Conservation (phyloP, 2,113 vertebrate genomes). For the Cynopterus brachyotis region DNA sequence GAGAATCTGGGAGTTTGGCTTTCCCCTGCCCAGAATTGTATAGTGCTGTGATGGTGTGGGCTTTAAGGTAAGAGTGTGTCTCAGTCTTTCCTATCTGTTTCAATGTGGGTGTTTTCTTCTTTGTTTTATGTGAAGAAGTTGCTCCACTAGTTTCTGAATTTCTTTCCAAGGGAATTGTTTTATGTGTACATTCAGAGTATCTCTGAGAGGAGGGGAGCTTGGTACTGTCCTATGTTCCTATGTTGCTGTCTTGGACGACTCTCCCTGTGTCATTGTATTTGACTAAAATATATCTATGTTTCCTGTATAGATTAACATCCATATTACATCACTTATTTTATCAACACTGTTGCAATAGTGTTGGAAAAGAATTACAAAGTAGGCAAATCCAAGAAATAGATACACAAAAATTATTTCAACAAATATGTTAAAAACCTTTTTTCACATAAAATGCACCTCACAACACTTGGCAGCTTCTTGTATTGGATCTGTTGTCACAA, state of each 20-base stretch:
- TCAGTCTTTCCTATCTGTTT: neutral
- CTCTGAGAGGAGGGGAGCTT: too few species aligned
- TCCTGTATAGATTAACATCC: neutral
- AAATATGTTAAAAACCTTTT: neutral
- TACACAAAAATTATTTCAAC: neutral
- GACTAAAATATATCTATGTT: neutral
- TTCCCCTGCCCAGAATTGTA: neutral
- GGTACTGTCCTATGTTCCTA: too few species aligned
- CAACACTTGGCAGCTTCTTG: neutral
- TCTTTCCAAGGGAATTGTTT: neutral
- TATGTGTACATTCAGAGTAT: neutral
- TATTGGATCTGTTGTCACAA: neutral
- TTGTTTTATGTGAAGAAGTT: neutral
- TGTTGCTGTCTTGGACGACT: neutral
- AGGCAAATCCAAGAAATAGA: neutral
- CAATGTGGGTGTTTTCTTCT: neutral
- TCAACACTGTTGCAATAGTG: neutral
- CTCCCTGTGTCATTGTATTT: neutral
- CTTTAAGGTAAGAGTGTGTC: neutral
- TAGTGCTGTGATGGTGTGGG: neutral
- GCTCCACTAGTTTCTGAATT: neutral
- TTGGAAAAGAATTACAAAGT: neutral
- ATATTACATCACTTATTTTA: neutral
- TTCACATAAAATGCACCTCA: neutral
- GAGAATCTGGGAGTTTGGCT: neutral